Percentiles rank a stretch among this genome's conserved stretches.
phyloP scores from a whole-genome alignment of 2,888 invertebrate genomes.

The Tetramorium bicarinatum region DNA sequence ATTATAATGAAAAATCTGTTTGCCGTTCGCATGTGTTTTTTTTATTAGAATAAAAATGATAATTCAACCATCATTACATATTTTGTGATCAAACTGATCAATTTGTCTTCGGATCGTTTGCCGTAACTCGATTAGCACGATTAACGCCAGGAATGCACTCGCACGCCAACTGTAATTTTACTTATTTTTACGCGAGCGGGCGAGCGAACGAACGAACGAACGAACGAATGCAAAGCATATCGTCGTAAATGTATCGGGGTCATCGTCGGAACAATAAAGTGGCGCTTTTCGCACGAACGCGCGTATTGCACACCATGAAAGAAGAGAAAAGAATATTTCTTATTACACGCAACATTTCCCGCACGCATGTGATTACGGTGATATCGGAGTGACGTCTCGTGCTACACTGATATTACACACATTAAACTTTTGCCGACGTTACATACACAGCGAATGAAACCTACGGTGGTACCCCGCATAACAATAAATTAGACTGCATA shows the following conservation, averaged over 20 bases:
- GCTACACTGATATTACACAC: conserved; percentile 40
- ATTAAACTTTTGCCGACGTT: conserved; percentile 28
- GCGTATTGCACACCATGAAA: conserved; percentile 26
- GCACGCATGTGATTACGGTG: conserved; percentile 33
- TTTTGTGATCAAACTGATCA: conserved; percentile 4
- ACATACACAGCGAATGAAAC: conserved; percentile 41
- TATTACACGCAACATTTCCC: conserved; percentile 29
- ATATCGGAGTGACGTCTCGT: conserved; percentile 48
- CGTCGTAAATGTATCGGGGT: conserved; percentile 3
- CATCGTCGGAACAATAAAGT: conserved; percentile 30
- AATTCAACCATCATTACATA: conserved; percentile 33
- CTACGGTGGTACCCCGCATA: conserved; percentile 39
- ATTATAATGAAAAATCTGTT: neutral
- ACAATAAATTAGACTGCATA: conserved; percentile 57
- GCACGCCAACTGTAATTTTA: conserved; percentile 26
- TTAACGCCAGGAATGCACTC: conserved; percentile 27
- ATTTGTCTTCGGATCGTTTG: conserved; percentile 23
- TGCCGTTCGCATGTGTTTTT: conserved; percentile 37
- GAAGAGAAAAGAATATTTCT: conserved; percentile 14
- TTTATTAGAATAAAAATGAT: conserved; percentile 55
- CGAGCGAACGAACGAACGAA: conserved; percentile 1
- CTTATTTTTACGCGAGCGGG: neutral
- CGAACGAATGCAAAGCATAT: conserved; percentile 27
- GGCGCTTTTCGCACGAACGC: conserved; percentile 19
- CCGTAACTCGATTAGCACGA: conserved; percentile 39